Evolutionary conservation across 2,797 vertebrate species (phyloP), one percentile per base, ranked within the genome.

Genomic region (Tympanoctomys barrerae): DNA sequence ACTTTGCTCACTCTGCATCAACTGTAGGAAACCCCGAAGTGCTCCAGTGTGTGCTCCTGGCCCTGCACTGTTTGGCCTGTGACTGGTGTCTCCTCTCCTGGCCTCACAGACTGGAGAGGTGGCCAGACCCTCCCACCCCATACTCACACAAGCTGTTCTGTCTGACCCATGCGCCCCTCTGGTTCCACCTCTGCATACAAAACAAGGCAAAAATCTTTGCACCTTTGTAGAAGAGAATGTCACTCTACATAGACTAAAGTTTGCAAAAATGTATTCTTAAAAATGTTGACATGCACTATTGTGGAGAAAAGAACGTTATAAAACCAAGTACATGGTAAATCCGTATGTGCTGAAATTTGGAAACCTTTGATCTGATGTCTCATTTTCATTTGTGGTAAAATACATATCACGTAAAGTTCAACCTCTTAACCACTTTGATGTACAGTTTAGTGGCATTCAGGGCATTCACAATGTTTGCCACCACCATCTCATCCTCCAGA

Each of bases 221-320:
- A 46, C 18, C 18, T 82, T 83, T 82, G 36, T 84, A 52, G 26
- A 57, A 77, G 24, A 92, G n/a, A 28, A 64, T 8, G n/a, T n/a
- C 52, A n/a, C 26, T 66, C 54, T 13, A 16, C 21, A 7, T 39
- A 46, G 64, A 42, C 64, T 22, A n/a, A 90, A 79, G 57, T 7
- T 22, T 85, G 22, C 73, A 85, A 88, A 88, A 88, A 80, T 39
- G 5, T 79, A 33, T 80, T 80, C 49, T 62, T 54, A 42, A 80
- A 84, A 70, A 62, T 88, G n/a, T 62, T 22, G 61, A 4, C 4
- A 22, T 70, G 42, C 26, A 68, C 14, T 49, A 3, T 33, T 80
- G 14, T 33, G 59, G 73, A 79, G 22, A 89, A 91, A 70, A 39
- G 57, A 81, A 21, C 10, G 24, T 10, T 64, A 77, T 36, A 70